Base-by-base conservation (phyloP, 2,888 invertebrate genomes). In the Agonopterix alstromeriana region DNA sequence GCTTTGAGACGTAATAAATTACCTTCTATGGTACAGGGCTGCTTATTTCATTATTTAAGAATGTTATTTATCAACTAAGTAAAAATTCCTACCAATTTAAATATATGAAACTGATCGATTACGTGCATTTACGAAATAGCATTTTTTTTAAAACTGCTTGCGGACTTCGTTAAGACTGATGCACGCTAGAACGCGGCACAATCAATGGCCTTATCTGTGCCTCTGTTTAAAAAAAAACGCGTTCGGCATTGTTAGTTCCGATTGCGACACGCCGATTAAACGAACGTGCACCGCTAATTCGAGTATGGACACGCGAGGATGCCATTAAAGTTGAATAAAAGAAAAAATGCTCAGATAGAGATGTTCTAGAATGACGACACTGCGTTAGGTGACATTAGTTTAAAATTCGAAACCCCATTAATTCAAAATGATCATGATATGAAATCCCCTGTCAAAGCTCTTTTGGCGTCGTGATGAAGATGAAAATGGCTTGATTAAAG, bases 321-420 rank as follows among this genome's bases (percentile, higher is more conserved):
- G 67, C 73, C 76, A 80, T 80, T 80, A 79, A 9, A n/a, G 38
- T 9, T n/a, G n/a, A 8, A 38, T 38, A 38, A 65, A 68, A 69
- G 67, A 54, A 56, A 60, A 67, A 66, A 64, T 64, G 62, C 65
- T 64, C 59, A 58, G 60, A 71, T 73, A 65, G 67, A 77, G 70
- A 70, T 62, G 65, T 76, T 27, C 65, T 61, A 54, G 47, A 52
- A 49, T 53, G 51, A 53, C 52, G n/a, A n/a, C n/a, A n/a, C n/a
- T n/a, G n/a, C n/a, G 56, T 49, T 55, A 50, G 71, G 67, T 75
- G 73, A 70, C 68, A 66, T 61, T 65, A 65, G 68, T 67, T 68
- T 71, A 67, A 78, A 82, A 77, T 74, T 75, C 77, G 67, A 67
- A 80, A 75, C 74, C 76, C 70, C 81, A 82, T 86, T 83, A 83